Base-by-base conservation (phyloP, 1,140 invertebrate species). In the Halictus rubicundus region DNA sequence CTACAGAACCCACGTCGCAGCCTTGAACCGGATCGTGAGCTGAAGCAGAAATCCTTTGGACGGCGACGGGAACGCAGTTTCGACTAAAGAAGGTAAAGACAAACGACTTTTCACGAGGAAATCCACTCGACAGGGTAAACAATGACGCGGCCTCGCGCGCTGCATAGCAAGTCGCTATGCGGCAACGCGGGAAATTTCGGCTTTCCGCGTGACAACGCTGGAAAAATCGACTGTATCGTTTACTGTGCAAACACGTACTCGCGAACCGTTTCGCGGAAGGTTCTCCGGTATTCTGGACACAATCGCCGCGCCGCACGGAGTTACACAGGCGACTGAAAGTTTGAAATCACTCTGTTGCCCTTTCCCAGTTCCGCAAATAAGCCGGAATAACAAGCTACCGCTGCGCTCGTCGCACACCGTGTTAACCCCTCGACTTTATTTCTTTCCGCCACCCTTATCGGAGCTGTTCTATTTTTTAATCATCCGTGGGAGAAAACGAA, bases 111-210 rank as follows among this genome's bases (percentile, higher is more conserved):
- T 25, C 49, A 27, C 78, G 60, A 61, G 42, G 61, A 68, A 81
- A 81, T 68, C 68, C 80, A 71, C 64, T 73, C 60, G 42, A 23
- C 5, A 57, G n/a, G 39, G 42, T n/a, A 81, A 83, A 83, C 82
- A 83, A 78, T 69, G 75, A 81, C 49, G 27, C 9, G 52, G 46
- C 64, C 42, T 9, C 80, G 63, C 37, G 49, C 16, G 46, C 25
- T n/a, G 80, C 77, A 81, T 83, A 68, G 25, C 57, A 72, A 81
- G 49, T 52, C 32, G 32, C 5, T 16, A 19, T 52, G 8, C 46
- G 19, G 21, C 32, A 1, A 25, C 27, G 9, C 3, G 12, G 39
- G 10, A 46, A n/a, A 57, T 60, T 63, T 16, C 59, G 42, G 7
- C 5, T 6, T 23, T 1, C 19, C 23, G 7, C 10, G 21, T 7